Evolutionary conservation across 2,113 vertebrate species (phyloP).

Genomic region (Poeciliopsis occidentalis): DNA sequence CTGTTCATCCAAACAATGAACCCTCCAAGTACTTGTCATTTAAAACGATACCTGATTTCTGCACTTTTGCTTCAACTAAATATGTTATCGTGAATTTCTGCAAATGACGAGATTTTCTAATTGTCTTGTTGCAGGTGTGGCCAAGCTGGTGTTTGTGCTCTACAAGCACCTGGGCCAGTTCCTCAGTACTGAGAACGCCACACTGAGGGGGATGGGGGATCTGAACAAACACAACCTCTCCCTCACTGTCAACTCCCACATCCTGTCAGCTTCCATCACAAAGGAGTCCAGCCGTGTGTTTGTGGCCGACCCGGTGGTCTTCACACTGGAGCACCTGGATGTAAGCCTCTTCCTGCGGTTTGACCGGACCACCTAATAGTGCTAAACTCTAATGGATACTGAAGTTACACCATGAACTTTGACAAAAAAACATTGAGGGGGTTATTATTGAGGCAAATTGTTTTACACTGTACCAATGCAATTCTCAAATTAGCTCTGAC

Average conservation of each 20-base stretch:
- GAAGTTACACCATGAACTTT: slow-evolving; percentile 22
- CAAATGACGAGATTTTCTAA: slow-evolving; percentile 33
- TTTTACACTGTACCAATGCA: no score
- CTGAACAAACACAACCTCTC: slow-evolving; percentile 88
- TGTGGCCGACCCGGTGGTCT: slow-evolving; percentile 93
- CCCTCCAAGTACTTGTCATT: not conserved
- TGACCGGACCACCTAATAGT: slow-evolving; percentile 14
- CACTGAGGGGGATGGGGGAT: slow-evolving; percentile 87
- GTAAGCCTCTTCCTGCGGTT: slow-evolving; percentile 82
- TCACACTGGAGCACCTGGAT: slow-evolving; percentile 96
- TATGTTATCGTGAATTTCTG: not conserved
- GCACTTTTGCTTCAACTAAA: not conserved
- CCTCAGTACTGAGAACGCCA: slow-evolving; percentile 95
- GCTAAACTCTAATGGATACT: slow-evolving; percentile 9
- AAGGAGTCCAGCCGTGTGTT: slow-evolving; percentile 98
- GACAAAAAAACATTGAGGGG: not conserved
- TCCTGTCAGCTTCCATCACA: slow-evolving; percentile 97
- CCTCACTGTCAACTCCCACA: slow-evolving; percentile 95
- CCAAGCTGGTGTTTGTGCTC: slow-evolving; percentile 97
- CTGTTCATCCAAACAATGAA: not conserved
- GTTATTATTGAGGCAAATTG: not conserved
- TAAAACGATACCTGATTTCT: not conserved
- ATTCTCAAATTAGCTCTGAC: not conserved
- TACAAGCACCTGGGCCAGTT: slow-evolving; percentile 97
- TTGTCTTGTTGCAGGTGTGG: slow-evolving; percentile 81